These are phyloP conservation scores for Sebastolobus altivelis DNA, from an alignment of 2,797 vertebrate genomes.

Conservation along the genomic window DNA sequence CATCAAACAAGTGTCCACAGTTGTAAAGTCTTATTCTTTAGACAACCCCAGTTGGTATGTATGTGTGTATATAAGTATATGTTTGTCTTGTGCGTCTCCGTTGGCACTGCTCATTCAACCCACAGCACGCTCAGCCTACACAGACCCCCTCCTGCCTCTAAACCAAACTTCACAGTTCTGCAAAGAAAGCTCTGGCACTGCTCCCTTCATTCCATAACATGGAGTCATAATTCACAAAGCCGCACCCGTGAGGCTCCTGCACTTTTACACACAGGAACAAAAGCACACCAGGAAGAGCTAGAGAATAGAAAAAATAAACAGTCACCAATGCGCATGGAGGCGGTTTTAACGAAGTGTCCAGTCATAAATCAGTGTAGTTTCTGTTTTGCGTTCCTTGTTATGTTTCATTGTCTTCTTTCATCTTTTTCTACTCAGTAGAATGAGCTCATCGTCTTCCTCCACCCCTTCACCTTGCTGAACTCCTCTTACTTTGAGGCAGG, in stretches of 20 bases:
- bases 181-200: conserved; percentile 81
- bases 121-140: conserved; percentile 19
- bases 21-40: conserved; percentile 15
- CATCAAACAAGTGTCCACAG: neutral
- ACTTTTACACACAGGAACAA: conserved; percentile 54
- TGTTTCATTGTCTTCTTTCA: conserved; percentile 25
- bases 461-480: conserved; percentile 55
- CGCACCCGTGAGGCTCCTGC: conserved; percentile 58
- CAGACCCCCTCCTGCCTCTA: conserved; percentile 59
- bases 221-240: conserved; percentile 84
- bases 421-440: conserved; percentile 17
- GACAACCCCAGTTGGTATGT: neutral
- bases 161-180: conserved; percentile 74
- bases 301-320: conserved; percentile 56
- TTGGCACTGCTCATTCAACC: conserved; percentile 48
- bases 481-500: conserved; percentile 46
- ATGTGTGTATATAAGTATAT: conserved; percentile 2
- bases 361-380: conserved; percentile 16
- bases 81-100: conserved; percentile 38
- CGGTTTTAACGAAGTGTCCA: conserved; percentile 1
- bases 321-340: neutral
- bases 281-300: conserved; percentile 43
- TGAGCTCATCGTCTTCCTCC: conserved; percentile 62
- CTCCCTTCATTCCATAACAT: conserved; percentile 87
- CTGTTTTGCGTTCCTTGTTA: conserved; percentile 3